Base-by-base conservation (phyloP, 2,113 vertebrate species). In the Apaloderma vittatum region DNA sequence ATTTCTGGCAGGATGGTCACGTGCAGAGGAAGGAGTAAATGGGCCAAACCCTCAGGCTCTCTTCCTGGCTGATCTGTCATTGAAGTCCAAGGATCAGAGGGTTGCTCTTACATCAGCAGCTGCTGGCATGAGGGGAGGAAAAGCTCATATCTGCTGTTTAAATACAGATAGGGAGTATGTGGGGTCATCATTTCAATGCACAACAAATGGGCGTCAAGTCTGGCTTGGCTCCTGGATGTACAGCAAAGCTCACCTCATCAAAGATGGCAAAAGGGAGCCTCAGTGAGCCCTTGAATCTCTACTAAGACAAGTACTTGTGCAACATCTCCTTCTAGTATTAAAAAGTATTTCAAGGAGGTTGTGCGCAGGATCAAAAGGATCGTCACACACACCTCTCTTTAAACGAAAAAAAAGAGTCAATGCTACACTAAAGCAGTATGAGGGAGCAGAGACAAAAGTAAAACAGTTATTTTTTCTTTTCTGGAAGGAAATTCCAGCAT, bases 1-100 rank as follows among this genome's bases (percentile, higher is more conserved):
- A 18, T 63, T 94, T 48, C 88, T 67, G 43, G 24, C 43, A 83
- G 58, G 9, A 49, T 1, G 3, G 70, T 21, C 11, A 1, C 8
- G 32, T 24, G 57, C 0, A 67, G 52, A 79, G 29, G 24, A 55
- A 76, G 40, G 32, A 75, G 18, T 15, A 49, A 27, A 5, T 45
- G 32, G 29, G 71, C 45, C 36, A 88, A 51, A 76, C 24, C 34
- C n/a, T 54, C 12, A 19, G 16, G 21, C 15, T n/a, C 58, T 20
- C 55, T 49, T 34, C 11, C 54, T 73, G 67, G 23, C 46, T 46
- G 30, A 11, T 40, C 16, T 22, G 12, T 5, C 49, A 7, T 37
- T 37, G 52, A 79, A 86, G 85, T 86, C 62, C 90, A 90, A 92
- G 92, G 88, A 90, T 82, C 74, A 86, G 85, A 68, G n/a, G 36